phyloP scores from a whole-genome alignment of 2,113 vertebrate species.

The Gallinago paraguaiae region DNA sequence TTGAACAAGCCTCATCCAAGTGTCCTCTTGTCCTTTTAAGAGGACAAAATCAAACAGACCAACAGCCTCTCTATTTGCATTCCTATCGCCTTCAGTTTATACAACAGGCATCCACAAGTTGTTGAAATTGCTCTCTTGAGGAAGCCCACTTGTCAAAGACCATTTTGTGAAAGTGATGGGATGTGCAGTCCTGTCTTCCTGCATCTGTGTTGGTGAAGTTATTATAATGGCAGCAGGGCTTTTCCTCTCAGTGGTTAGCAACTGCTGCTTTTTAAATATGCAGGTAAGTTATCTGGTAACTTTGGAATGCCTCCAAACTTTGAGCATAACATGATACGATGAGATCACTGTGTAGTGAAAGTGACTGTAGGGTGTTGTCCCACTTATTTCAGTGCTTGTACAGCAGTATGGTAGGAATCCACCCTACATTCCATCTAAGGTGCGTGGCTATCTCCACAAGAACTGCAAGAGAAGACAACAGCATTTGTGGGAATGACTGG shows the following conservation, averaged over 20 bases:
- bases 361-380: fast-evolving
- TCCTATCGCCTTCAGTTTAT: neutral
- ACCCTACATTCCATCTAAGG: neutral
- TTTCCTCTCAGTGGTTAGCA: neutral
- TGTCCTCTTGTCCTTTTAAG: neutral
- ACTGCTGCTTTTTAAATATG: neutral
- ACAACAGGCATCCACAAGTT: neutral
- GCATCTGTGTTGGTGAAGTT: neutral
- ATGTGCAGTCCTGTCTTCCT: neutral
- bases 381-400: neutral
- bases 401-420: neutral
- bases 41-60: neutral
- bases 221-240: neutral
- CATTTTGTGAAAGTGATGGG: neutral
- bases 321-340: fast-evolving
- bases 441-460: neutral
- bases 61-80: neutral
- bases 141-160: neutral
- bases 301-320: neutral
- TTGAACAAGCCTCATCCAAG: neutral
- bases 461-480: neutral
- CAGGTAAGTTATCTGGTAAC: neutral
- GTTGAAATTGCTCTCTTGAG: neutral
- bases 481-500: neutral
- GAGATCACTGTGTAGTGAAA: neutral